Evolutionary conservation across 2,113 vertebrate genomes (phyloP).

Genomic region (Oncorhynchus keta): DNA sequence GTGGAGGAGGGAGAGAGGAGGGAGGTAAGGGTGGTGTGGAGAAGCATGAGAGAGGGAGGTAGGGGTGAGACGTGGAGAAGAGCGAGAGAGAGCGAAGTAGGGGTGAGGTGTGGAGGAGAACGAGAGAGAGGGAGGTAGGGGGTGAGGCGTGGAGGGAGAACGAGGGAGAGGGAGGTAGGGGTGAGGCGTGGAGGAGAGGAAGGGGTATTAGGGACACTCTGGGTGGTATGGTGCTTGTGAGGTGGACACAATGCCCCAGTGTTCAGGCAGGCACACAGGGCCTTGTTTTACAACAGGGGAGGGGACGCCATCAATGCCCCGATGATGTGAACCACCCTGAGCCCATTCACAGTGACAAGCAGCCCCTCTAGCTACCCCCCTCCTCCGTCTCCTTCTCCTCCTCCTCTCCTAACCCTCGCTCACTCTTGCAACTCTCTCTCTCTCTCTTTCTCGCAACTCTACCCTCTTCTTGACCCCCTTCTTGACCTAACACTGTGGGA

Average conservation of each 20-base stretch:
- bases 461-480: slow-evolving; percentile 22
- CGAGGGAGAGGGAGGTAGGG: neutral
- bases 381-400: slow-evolving; percentile 31
- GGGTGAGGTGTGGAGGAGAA: no score
- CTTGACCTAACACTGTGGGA: slow-evolving; percentile 52
- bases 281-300: slow-evolving; percentile 99
- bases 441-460: slow-evolving; percentile 24
- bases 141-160: no score
- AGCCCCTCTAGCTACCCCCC: slow-evolving; percentile 74
- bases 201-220: slow-evolving; percentile 78
- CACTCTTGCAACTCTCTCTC: slow-evolving; percentile 6
- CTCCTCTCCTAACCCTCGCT: slow-evolving; percentile 30
- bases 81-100: no score
- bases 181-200: slow-evolving; percentile 73
- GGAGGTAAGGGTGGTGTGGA: no score
- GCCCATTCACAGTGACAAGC: slow-evolving; percentile 89
- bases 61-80: no score
- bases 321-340: slow-evolving; percentile 90
- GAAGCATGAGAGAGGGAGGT: no score
- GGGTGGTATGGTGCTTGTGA: slow-evolving; percentile 84
- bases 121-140: no score
- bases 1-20: no score
- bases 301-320: slow-evolving; percentile 87
- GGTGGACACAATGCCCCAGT: slow-evolving; percentile 87
- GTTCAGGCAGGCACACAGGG: slow-evolving; percentile 80